Percentiles rank a stretch among this genome's conserved stretches.
Evolutionary conservation across 2,797 vertebrate genomes (phyloP).

Genomic region (Dryobates pubescens): DNA sequence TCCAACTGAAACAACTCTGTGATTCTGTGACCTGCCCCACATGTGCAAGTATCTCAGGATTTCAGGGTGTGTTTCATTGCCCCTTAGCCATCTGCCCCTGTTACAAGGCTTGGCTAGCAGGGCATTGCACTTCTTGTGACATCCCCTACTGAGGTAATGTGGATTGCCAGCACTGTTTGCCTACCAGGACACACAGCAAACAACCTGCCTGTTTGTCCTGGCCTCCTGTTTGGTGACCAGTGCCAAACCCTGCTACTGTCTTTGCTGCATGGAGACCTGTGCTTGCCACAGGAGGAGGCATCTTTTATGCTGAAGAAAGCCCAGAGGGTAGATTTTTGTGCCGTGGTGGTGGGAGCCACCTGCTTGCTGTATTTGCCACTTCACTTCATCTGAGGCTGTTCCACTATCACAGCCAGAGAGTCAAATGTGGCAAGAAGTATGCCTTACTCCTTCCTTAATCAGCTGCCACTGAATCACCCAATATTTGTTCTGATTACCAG

Average conservation of each 20-base stretch:
- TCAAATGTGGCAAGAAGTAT: background rate
- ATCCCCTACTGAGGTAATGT: rapidly evolving
- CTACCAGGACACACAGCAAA: rapidly evolving
- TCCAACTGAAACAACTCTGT: too few species aligned
- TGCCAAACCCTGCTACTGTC: background rate
- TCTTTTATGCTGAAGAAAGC: background rate
- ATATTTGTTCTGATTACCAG: background rate
- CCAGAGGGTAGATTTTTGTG: background rate
- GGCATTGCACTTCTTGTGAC: background rate
- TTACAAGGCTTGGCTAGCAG: background rate
- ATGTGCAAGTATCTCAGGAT: background rate
- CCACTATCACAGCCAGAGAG: rapidly evolving
- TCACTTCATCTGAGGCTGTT: rapidly evolving
- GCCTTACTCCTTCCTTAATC: background rate
- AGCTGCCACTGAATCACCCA: background rate
- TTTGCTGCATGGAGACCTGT: rapidly evolving
- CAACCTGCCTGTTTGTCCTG: background rate
- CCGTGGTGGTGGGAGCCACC: rapidly evolving
- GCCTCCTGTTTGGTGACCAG: background rate
- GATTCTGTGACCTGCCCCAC: background rate
- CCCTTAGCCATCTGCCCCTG: background rate
- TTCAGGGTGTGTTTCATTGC: background rate
- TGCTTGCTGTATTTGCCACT: rapidly evolving
- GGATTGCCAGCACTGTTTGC: background rate
- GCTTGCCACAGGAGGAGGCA: background rate